Evolutionary conservation across 2,888 invertebrate genomes (phyloP).

Genomic region (Caenorhabditis wallacei): DNA sequence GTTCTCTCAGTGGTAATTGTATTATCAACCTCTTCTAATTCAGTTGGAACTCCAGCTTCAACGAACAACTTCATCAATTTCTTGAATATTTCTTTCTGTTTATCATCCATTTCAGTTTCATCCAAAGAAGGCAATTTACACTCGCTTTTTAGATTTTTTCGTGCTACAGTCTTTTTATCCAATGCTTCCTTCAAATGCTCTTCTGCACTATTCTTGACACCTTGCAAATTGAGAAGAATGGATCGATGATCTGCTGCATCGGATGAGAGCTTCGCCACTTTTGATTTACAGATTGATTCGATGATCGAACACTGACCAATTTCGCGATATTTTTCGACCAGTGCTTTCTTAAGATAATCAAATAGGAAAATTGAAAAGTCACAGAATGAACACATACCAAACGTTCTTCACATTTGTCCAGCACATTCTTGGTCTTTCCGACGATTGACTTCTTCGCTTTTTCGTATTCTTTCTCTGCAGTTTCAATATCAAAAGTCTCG

Average conservation of each 20-base stretch:
- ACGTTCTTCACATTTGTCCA: background rate
- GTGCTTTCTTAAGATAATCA: conserved; percentile 14
- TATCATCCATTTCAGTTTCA: conserved; percentile 14
- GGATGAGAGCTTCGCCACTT: background rate
- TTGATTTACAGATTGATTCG: background rate
- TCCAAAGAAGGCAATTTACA: conserved; percentile 38
- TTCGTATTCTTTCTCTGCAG: conserved; percentile 52
- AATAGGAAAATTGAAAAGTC: no score
- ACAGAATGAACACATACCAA: conserved; percentile 12
- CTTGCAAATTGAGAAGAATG: conserved; percentile 4
- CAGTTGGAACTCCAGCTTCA: conserved; percentile 62
- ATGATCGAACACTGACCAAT: background rate
- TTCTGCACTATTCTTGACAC: conserved; percentile 21
- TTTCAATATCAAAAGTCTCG: conserved; percentile 46
- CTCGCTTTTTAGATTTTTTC: conserved; percentile 7
- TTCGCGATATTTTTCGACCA: background rate
- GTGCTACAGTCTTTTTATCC: conserved; percentile 4
- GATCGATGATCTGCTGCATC: background rate
- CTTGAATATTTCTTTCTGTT: background rate
- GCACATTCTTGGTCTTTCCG: conserved; percentile 4
- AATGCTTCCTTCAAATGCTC: background rate
- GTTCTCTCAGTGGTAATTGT: conserved; percentile 64
- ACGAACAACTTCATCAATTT: conserved; percentile 11
- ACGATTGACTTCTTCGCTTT: conserved; percentile 8
- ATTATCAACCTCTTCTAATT: conserved; percentile 58